Base-by-base conservation (phyloP, 2,797 vertebrate species). In the Orientallactaga sibirica region DNA sequence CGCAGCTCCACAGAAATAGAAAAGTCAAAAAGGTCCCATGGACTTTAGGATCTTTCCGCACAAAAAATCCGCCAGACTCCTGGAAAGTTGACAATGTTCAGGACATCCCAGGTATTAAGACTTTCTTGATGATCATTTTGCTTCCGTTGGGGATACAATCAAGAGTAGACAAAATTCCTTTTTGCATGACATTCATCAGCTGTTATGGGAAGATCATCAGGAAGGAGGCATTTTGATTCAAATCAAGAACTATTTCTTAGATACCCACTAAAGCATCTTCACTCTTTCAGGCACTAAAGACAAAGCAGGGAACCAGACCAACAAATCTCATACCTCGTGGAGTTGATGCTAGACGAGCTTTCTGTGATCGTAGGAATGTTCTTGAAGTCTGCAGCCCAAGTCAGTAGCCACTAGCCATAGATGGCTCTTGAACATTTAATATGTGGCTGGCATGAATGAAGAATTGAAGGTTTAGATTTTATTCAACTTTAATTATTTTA, bases 61-160 rank as follows among this genome's bases (percentile, higher is more conserved):
- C 10, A 25, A 0, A 0, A 16, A 15, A 25, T 27, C 5, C 67
- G n/a, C 27, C 62, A 5, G 70, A 61, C 68, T 1, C n/a, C 70
- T 10, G 0, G 61, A 11, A 29, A 48, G 37, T 19, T 43, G 48
- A 15, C 41, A n/a, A 20, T n/a, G 5, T 29, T 52, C 84, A 73
- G 33, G 41, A 43, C 11, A 3, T 48, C 75, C 48, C 16, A 7
- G 43, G 33, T 24, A 27, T 10, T 12, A n/a, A 70, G 16, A 0
- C 0, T 33, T 14, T 24, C 16, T 1, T 20, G 11, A 24, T 12
- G 4, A 2, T 37, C 55, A 33, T 78, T 55, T 33, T 75, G 24
- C 33, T 62, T 55, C 48, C 67, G 66, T 20, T 43, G 15, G 18
- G 82, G 24, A 37, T 5, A 29, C 9, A 37, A 41, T 0, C 4